Base-by-base conservation (phyloP, 2,888 invertebrate species). In the Formica aserva region DNA sequence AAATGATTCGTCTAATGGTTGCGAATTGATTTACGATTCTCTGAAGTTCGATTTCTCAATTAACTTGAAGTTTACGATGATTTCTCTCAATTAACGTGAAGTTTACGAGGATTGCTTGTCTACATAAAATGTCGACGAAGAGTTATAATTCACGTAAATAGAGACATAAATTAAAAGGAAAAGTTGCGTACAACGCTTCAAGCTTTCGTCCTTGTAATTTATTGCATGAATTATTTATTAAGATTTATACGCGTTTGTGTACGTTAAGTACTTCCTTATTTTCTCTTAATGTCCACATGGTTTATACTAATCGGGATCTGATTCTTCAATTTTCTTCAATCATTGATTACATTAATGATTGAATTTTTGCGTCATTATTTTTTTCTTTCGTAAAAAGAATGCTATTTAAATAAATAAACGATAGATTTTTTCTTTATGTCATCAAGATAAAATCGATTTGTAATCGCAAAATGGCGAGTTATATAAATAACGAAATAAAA, bases 181-280 rank as follows among this genome's bases (percentile, higher is more conserved):
- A 29, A 60, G 35, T 45, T 18, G 1, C 13, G 2, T 6, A 18
- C 13, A 5, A 26, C 41, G 32, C 57, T n/a, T 8, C 13, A 15
- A 66, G n/a, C 71, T 78, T 71, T 78, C 45, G 71, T 78, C 78
- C 72, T 72, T 60, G 78, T 71, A 72, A 71, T 78, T 78, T 62
- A 45, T 65, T 60, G 22, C 71, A n/a, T 57, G 3, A 48, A 78
- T 66, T 57, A 77, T 57, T 67, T 35, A 67, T 69, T 55, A 69
- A 45, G 41, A 60, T 41, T 57, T 45, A 45, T 22, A 18, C 41
- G 13, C 41, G 45, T 18, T 32, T 76, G 45, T 32, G 29, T 78
- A 22, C 22, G 6, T 29, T 26, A 22, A 9, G 38, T 15, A 69
- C 29, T 77, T 35, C 32, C n/a, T 57, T 4, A 67, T 29, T 66